Percentiles rank a stretch among this genome's conserved stretches.
Conservation (phyloP, 1,140 invertebrate genomes). For the Drosophila hydei region DNA sequence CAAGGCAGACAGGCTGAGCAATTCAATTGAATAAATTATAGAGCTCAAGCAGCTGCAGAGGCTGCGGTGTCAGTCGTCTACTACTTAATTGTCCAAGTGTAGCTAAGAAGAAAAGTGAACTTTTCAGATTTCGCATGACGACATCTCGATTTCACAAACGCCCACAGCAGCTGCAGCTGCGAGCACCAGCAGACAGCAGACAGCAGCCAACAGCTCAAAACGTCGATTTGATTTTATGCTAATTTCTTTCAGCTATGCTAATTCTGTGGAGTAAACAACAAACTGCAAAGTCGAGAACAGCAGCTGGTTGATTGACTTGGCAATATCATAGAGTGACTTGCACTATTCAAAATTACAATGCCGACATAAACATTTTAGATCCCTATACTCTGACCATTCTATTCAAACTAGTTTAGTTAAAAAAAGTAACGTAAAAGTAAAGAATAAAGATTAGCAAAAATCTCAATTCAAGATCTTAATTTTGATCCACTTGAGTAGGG, state of each 20-base stretch:
- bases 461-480: too few species aligned
- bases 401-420: too few species aligned
- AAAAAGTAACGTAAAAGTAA: too few species aligned
- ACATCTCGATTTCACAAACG: background rate
- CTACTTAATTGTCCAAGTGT: slow-evolving; percentile 15
- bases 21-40: too few species aligned
- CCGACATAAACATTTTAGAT: too few species aligned
- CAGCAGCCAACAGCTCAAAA: slow-evolving; percentile 45
- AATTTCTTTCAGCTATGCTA: slow-evolving; percentile 77
- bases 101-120: slow-evolving; percentile 24
- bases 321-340: slow-evolving; percentile 16
- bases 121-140: slow-evolving; percentile 4
- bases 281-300: slow-evolving; percentile 40
- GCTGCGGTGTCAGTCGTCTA: too few species aligned
- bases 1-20: too few species aligned
- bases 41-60: too few species aligned
- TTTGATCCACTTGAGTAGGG: too few species aligned
- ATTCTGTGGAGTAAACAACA: slow-evolving; percentile 69
- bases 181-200: slow-evolving; percentile 10
- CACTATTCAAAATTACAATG: too few species aligned
- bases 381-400: too few species aligned
- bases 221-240: slow-evolving; percentile 76
- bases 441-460: too few species aligned
- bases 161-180: slow-evolving; percentile 21
- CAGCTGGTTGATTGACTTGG: slow-evolving; percentile 1